Base-by-base conservation (phyloP, 2,113 vertebrate genomes). In the Protomyctophum bolini region DNA sequence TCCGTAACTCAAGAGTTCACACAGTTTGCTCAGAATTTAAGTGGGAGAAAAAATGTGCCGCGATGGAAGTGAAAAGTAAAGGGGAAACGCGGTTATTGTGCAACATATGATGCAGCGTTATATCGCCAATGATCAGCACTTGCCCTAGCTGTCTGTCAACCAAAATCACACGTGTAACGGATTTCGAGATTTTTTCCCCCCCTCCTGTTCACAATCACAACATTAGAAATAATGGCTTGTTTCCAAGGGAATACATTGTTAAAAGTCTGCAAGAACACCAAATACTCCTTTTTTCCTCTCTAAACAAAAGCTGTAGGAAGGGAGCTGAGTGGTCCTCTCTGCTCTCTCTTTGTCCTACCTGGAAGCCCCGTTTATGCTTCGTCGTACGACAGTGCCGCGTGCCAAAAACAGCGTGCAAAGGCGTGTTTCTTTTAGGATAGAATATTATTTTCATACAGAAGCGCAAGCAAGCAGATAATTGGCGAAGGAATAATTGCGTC, bases 261-360 rank as follows among this genome's bases (percentile, higher is more conserved):
- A 41, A 21, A 21, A 21, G 21, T 21, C 21, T 21, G 21, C 21
- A 21, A 21, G 33, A 41, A 41, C 3, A 41, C 33, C 33, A 41
- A 41, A 41, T 41, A 41, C 33, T 41, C 33, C 3, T 41, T 41
- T 41, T 41, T 41, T 41, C 5, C 59, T 68, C 69, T 58, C 9
- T 8, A n/a, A n/a, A 55, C 33, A 28, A 56, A 45, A 46, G 57
- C 65, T 83, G 87, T 77, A 82, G 73, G 71, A 66, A 71, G 63
- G 21, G 78, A 75, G 21, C 21, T 21, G 21, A 21, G 76, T 70
- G 72, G 73, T 86, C 83, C 73, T 74, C 74, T 75, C 66, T 33
- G 14, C 5, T 41, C 33, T 41, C 66, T 59, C 80, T 86, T 87
- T 90, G 87, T 90, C 83, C 72, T 70, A 45, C 71, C 84, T 78